Conservation (phyloP, 2,797 vertebrate species). For the Xenentodon cancila region DNA sequence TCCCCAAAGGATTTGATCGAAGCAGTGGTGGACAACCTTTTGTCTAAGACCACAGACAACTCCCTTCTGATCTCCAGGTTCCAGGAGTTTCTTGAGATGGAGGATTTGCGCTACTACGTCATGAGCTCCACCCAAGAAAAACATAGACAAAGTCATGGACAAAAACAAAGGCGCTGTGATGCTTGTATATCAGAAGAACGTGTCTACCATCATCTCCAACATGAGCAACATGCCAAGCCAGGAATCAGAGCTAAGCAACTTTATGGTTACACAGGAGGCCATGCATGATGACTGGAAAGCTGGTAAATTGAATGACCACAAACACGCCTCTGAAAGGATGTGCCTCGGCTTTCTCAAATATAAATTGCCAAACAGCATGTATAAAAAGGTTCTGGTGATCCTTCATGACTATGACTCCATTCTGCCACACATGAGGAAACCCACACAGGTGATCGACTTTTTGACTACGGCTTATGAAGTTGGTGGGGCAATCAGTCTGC, state of each 20-base stretch:
- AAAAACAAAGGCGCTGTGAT: constrained; percentile 83
- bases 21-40: constrained; percentile 86
- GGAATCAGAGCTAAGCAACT: constrained; percentile 78
- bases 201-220: constrained; percentile 86
- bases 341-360: constrained; percentile 94
- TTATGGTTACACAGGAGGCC: constrained; percentile 86
- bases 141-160: constrained; percentile 75
- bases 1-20: constrained; percentile 87
- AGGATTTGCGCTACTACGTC: constrained; percentile 90
- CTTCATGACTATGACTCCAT: constrained; percentile 93
- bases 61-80: constrained; percentile 89
- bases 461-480: constrained; percentile 91
- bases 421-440: constrained; percentile 92
- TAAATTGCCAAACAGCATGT: constrained; percentile 89
- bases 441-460: constrained; percentile 95
- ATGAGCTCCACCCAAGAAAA: constrained; percentile 82
- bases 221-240: constrained; percentile 87
- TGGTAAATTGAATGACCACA: constrained; percentile 89
- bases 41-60: constrained; percentile 80
- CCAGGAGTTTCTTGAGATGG: constrained; percentile 89
- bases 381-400: constrained; percentile 93
- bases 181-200: constrained; percentile 88
- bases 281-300: constrained; percentile 89
- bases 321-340: constrained; percentile 87
- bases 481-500: constrained; percentile 94